Conservation (phyloP, 1,140 invertebrate species). For the Archivesica marissinica region DNA sequence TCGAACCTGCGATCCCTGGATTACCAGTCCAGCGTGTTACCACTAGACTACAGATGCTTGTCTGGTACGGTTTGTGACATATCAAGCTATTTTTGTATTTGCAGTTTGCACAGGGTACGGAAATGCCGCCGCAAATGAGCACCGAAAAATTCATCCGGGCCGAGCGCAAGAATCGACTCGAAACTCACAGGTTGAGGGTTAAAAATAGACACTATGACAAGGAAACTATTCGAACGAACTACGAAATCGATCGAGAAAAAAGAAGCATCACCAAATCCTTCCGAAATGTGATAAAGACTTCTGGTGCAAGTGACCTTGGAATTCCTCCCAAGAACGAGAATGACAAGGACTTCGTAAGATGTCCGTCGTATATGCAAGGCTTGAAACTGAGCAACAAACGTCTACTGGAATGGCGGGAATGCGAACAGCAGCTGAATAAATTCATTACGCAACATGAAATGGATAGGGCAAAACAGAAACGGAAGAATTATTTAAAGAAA, state of each 20-base stretch:
- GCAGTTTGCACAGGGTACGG: not conserved
- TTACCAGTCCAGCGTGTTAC: too few species aligned
- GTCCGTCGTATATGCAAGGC: conserved; percentile 48
- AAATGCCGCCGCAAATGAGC: conserved; percentile 51
- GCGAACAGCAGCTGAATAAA: conserved; percentile 52
- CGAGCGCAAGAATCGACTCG: conserved; percentile 55
- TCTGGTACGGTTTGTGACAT: too few species aligned
- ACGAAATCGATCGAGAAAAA: conserved; percentile 57
- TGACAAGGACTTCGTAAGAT: conserved; percentile 49
- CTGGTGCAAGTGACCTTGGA: conserved; percentile 53
- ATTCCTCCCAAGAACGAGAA: conserved; percentile 51
- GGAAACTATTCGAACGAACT: conserved; percentile 44
- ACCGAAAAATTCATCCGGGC: conserved; percentile 55
- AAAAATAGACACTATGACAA: conserved; percentile 37
- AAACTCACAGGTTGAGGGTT: conserved; percentile 24
- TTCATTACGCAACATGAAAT: conserved; percentile 50
- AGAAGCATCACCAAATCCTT: conserved; percentile 26
- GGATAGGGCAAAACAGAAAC: conserved; percentile 42
- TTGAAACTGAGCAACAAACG: conserved; percentile 57
- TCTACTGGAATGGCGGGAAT: conserved; percentile 48
- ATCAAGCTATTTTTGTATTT: not conserved
- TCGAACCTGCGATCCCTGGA: too few species aligned
- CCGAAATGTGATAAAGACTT: conserved; percentile 49
- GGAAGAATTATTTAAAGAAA: conserved; percentile 28
- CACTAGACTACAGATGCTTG: too few species aligned